Evolutionary conservation across 2,797 vertebrate genomes (phyloP).

Genomic region (Halcyon smyrnensis): DNA sequence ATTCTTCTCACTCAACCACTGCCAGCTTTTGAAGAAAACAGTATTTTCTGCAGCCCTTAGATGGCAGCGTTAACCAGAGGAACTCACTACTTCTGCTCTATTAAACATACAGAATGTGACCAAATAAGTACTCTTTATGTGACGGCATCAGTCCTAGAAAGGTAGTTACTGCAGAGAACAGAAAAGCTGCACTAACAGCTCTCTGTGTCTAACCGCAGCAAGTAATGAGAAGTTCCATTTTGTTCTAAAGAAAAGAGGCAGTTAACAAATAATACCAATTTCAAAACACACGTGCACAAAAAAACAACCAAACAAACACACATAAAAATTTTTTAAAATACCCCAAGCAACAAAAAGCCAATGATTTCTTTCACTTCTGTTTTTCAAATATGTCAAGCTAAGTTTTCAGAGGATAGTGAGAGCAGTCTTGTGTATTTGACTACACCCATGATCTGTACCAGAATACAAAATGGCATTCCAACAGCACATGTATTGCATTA

Average conservation of each 20-base stretch:
- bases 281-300: background rate
- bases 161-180: background rate
- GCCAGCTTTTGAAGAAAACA: background rate
- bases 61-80: conserved; percentile 74
- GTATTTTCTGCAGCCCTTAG: conserved; percentile 74
- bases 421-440: background rate
- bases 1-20: background rate
- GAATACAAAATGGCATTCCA: background rate
- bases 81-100: background rate
- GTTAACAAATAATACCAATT: background rate
- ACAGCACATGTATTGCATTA: background rate
- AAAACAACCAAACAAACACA: background rate
- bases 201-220: background rate
- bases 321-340: background rate
- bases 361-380: background rate
- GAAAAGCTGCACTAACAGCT: background rate
- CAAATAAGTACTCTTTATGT: background rate
- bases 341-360: background rate
- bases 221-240: background rate
- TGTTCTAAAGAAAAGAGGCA: background rate
- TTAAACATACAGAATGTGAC: background rate
- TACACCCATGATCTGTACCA: background rate
- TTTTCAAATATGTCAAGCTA: background rate
- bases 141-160: background rate
- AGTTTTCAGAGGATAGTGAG: background rate